A percentile compares a stretch with the other conserved stretches of the same genome.
Conservation (phyloP, 2,797 vertebrate species). For the Labeo calbasu region DNA sequence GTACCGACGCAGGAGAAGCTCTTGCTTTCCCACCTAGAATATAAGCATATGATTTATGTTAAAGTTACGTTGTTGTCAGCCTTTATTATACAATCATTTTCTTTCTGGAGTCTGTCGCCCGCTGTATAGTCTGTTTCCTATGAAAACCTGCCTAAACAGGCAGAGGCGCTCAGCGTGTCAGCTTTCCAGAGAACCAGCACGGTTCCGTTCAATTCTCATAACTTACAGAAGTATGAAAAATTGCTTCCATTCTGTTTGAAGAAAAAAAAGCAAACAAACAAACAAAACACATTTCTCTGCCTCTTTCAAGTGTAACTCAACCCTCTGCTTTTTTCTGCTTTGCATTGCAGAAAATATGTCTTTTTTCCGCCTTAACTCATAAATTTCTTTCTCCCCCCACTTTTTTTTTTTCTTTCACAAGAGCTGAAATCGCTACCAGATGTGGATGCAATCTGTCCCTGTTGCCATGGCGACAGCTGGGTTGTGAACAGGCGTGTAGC, state of each 20-base stretch:
- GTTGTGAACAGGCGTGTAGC: slow-evolving; percentile 77
- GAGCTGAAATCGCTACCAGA: slow-evolving; percentile 93
- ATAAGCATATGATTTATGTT: slow-evolving; percentile 1
- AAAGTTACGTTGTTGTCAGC: slow-evolving; percentile 14
- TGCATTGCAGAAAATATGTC: slow-evolving; percentile 91
- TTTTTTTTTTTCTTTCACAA: slow-evolving; percentile 65
- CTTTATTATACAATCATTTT: slow-evolving; percentile 12
- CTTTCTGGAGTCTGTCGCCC: slow-evolving; percentile 10
- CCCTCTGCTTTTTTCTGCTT: slow-evolving; percentile 85
- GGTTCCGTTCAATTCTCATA: background rate
- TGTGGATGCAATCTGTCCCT: slow-evolving; percentile 88
- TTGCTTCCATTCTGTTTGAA: slow-evolving; percentile 18
- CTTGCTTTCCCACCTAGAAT: background rate
- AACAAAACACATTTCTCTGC: slow-evolving; percentile 64
- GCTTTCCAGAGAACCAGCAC: background rate
- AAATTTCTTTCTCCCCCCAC: slow-evolving; percentile 81
- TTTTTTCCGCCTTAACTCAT: slow-evolving; percentile 88
- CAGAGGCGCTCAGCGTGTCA: background rate
- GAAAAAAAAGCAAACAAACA: slow-evolving; percentile 56
- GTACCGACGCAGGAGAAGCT: background rate
- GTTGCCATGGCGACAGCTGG: slow-evolving; percentile 79
- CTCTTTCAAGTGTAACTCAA: slow-evolving; percentile 76
- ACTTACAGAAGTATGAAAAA: slow-evolving; percentile 49
- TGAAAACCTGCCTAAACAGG: background rate
- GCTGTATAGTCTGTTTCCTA: slow-evolving; percentile 1